Evolutionary conservation across 2,888 invertebrate species (phyloP), one percentile per base, ranked within the genome.

Genomic region (Eulithis prunata): DNA sequence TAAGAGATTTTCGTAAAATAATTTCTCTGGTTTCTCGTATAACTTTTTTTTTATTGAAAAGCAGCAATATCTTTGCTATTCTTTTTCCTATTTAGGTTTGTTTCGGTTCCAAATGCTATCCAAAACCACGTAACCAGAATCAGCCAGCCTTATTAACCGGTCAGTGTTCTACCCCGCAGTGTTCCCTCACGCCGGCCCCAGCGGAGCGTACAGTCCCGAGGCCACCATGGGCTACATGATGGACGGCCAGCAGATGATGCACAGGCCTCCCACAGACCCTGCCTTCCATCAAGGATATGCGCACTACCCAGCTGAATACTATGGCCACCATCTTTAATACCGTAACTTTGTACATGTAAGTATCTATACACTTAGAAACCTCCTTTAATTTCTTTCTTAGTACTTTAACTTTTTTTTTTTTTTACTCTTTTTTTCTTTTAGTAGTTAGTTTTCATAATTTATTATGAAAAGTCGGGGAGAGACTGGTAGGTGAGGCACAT

Each of bases 211-310:
- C 95, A 98, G 98, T 94, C 98, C 98, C 78, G 99, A 99, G 91
- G 98, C 97, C 83, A 96, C 97, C 88, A 98, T 98, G 96, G 98
- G 98, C 91, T 98, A 98, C 93, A 98, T 98, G 97, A 98, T 98
- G 98, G 98, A 99, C 94, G 97, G 97, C 82, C 97, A 98, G 94
- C 97, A 97, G 94, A 98, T 98, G 98, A 97, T 98, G 97, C 98
- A 98, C 94, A 96, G 98, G 94, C 97, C 98, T 85, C 97, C 98
- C 78, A 96, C 97, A 80, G 97, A 97, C 94, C 97, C 98, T 68
- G 96, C 97, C 94, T 98, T 97, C 95, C 97, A 97, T 95, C 97
- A 97, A 94, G 97, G 97, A 88, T 97, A 98, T 94, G 95, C 95
- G 82, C 96, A 96, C 86, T 97, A 97, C 94, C 97, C 97, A 82